A percentile compares a stretch with the other conserved stretches of the same genome.
phyloP scores from a whole-genome alignment of 2,888 invertebrate species.

The Diogma glabrata region DNA sequence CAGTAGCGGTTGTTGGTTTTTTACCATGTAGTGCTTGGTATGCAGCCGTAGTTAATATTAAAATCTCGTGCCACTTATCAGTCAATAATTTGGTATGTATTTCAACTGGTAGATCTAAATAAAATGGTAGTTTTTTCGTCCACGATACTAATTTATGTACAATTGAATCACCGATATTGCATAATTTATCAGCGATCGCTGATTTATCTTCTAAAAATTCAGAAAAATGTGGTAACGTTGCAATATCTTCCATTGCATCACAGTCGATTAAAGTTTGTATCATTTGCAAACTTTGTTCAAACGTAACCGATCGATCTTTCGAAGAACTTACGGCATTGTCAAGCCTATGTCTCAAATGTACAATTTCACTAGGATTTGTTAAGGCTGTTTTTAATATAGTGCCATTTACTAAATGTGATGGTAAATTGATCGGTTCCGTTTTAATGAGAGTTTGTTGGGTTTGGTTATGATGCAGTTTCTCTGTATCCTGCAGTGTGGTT shows the following conservation, averaged over 20 bases:
- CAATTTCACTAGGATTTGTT: conserved; percentile 87
- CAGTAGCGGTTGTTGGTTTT: conserved; percentile 30
- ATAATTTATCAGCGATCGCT: conserved; percentile 82
- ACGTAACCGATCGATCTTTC: conserved; percentile 67
- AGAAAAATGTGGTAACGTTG: conserved; percentile 82
- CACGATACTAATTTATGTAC: conserved; percentile 97
- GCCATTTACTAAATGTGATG: conserved; percentile 76
- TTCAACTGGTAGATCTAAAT: conserved; percentile 90
- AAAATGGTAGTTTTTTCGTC: conserved; percentile 97
- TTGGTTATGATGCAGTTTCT: conserved; percentile 24
- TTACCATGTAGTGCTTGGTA: conserved; percentile 82
- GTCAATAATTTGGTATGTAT: conserved; percentile 91
- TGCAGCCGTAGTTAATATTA: conserved; percentile 86
- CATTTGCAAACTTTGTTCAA: conserved; percentile 77
- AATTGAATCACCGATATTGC: conserved; percentile 94
- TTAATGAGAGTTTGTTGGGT: conserved; percentile 24
- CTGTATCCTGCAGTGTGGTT: conserved; percentile 30
- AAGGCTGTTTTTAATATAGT: conserved; percentile 89
- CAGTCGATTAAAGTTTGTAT: conserved; percentile 89
- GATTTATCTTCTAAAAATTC: conserved; percentile 84
- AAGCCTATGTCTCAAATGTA: conserved; percentile 74
- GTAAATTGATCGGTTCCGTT: conserved; percentile 26
- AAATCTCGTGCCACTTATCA: conserved; percentile 95
- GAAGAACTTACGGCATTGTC: conserved; percentile 83
- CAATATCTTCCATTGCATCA: conserved; percentile 93